phyloP scores from a whole-genome alignment of 2,888 invertebrate species.

The Parthenolecanium corni region DNA sequence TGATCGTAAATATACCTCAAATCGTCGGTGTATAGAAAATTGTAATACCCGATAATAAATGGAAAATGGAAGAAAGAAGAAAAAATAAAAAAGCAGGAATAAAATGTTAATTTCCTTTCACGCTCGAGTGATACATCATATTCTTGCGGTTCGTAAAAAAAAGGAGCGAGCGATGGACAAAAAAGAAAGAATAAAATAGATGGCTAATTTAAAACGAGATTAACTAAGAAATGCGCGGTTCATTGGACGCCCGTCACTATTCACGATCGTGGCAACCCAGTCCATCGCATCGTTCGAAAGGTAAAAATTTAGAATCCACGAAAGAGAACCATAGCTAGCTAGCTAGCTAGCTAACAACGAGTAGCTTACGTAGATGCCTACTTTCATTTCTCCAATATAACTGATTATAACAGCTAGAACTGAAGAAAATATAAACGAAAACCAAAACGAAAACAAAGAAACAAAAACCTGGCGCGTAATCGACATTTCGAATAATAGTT shows the following conservation, averaged over 20 bases:
- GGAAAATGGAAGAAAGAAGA: not conserved
- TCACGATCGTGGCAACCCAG: not conserved
- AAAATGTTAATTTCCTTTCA: conserved; percentile 28
- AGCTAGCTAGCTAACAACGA: not conserved
- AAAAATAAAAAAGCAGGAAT: conserved; percentile 13
- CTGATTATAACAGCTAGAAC: no score
- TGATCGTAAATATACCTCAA: conserved; percentile 26
- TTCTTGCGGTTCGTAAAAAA: conserved; percentile 24
- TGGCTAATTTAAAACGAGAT: conserved; percentile 28
- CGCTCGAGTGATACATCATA: conserved; percentile 28
- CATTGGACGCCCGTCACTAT: conserved; percentile 18
- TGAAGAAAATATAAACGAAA: no score
- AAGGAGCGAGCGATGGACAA: no score
- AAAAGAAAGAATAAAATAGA: no score
- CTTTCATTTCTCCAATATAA: no score
- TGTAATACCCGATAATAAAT: no score
- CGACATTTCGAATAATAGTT: no score
- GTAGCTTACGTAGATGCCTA: not conserved
- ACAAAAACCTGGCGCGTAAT: no score
- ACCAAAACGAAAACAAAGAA: no score
- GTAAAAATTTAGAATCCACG: not conserved
- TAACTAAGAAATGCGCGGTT: conserved; percentile 22
- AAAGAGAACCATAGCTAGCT: not conserved
- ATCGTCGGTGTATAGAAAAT: conserved; percentile 5
- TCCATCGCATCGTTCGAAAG: not conserved